Evolutionary conservation across 2,113 vertebrate genomes (phyloP), one percentile per base, ranked within the genome.

Genomic region (Lepisosteus oculatus): DNA sequence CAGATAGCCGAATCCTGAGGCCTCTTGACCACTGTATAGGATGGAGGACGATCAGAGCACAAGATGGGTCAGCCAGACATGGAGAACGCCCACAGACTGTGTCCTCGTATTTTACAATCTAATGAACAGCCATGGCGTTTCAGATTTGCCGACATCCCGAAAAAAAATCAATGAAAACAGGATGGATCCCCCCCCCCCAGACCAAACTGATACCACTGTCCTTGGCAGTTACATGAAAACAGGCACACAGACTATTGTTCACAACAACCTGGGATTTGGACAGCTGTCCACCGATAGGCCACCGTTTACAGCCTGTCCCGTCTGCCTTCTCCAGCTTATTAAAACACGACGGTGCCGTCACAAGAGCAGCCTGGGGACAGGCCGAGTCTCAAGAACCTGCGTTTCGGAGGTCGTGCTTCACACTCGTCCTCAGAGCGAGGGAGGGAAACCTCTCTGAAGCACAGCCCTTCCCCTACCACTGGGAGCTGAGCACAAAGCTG

Each of bases 31-130:
- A 12, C 64, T 65, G 65, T 43, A 44, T 45, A 17, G 6, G 45
- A 47, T 41, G 3, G n/a, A 51, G 47, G 29, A 41, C 3, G 29
- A 0, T 67, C 66, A 5, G 45, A 6, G 47, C 11, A 6, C 44
- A 8, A 29, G 43, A 45, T 8, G 13, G 42, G 54, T 41, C 41
- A 8, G 67, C 67, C 67, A 69, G 67, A 43, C 67, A 69, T n/a
- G 67, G 67, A 69, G 6, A 57, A 57, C n/a, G 54, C 55, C 43
- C 13, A 15, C 3, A 67, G 3, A 29, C 2, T n/a, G 15, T 29
- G 15, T 9, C 55, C 51, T 13, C 5, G 54, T 11, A 42, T 17
- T 69, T 17, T 3, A 41, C 55, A 9, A 45, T 6, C 62, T 42
- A 17, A 29, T 45, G 64, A 45, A 66, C 64, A 41, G 14, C n/a